Conservation (phyloP, 1,140 invertebrate species). For the Ditylenchus dipsaci region DNA sequence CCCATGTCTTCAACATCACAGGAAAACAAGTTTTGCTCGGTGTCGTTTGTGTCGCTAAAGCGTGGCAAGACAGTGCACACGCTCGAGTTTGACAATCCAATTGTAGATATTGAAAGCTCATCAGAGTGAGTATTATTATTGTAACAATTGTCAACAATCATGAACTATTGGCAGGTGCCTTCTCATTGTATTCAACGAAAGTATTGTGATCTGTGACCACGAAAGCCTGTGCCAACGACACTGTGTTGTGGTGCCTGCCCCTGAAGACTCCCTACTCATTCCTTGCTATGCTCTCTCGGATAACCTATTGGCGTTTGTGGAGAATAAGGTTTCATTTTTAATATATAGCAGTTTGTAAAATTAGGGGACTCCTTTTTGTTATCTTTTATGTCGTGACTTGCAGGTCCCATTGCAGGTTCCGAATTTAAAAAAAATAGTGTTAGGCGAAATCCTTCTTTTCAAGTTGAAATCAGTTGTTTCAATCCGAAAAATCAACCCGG, state of each 20-base stretch:
- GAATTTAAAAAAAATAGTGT: too few relatives aligned
- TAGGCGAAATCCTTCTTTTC: too few relatives aligned
- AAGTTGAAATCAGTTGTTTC: too few relatives aligned
- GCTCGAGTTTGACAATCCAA: slow-evolving; percentile 83
- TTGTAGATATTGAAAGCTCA: slow-evolving; percentile 77
- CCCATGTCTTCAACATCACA: slow-evolving; percentile 54
- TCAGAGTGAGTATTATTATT: slow-evolving; percentile 60
- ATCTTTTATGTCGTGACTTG: too few relatives aligned
- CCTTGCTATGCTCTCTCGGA: slow-evolving; percentile 83
- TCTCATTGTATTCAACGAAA: slow-evolving; percentile 79
- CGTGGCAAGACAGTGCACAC: slow-evolving; percentile 76
- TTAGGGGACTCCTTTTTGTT: too few relatives aligned
- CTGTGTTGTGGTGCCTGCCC: slow-evolving; percentile 70
- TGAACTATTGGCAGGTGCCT: slow-evolving; percentile 62
- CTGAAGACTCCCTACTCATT: slow-evolving; percentile 46
- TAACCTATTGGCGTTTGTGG: slow-evolving; percentile 71
- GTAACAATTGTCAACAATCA: not conserved
- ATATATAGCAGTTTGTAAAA: not conserved
- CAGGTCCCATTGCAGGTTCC: too few relatives aligned
- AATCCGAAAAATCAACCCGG: too few relatives aligned
- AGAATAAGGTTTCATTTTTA: slow-evolving; percentile 65
- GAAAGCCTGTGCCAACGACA: slow-evolving; percentile 77
- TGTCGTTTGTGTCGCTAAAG: slow-evolving; percentile 82
- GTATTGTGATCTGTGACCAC: slow-evolving; percentile 83
- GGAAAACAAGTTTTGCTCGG: slow-evolving; percentile 75